Percentiles rank a stretch among this genome's conserved stretches.
Evolutionary conservation across 2,113 vertebrate species (phyloP).

Genomic region (Sarotherodon lohbergeri): DNA sequence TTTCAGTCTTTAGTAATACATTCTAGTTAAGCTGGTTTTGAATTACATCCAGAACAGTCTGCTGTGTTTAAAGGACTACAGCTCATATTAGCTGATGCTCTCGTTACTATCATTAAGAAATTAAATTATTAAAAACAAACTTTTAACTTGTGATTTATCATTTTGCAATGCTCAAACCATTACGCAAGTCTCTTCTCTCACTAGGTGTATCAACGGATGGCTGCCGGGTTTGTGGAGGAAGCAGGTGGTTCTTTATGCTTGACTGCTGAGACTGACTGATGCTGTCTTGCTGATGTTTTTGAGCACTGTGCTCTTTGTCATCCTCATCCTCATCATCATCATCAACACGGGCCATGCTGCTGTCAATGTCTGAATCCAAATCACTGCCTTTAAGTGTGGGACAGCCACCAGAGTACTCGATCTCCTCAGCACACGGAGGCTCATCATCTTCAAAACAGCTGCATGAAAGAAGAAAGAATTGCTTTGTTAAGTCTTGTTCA

Average conservation of each 20-base stretch:
- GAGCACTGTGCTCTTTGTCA: background rate
- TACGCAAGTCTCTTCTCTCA: slow-evolving; percentile 16
- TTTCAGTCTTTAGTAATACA: background rate
- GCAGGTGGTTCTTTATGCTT: background rate
- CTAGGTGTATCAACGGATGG: slow-evolving; percentile 3
- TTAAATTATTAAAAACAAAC: background rate
- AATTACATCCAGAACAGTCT: background rate
- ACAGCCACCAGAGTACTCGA: slow-evolving; percentile 75
- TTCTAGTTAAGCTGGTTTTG: background rate
- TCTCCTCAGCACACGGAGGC: slow-evolving; percentile 82
- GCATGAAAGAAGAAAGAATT: background rate
- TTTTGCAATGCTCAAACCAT: background rate
- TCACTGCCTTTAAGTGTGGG: slow-evolving; percentile 10
- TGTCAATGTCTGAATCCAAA: slow-evolving; percentile 57
- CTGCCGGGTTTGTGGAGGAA: slow-evolving; percentile 16
- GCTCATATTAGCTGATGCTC: background rate
- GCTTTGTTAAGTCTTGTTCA: background rate
- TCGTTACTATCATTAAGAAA: background rate
- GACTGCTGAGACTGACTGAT: background rate
- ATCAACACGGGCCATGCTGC: slow-evolving; percentile 16
- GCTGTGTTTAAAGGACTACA: background rate
- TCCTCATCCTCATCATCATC: slow-evolving; percentile 19
- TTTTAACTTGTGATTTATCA: slow-evolving; percentile 9
- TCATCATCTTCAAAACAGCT: slow-evolving; percentile 82
- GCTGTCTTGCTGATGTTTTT: background rate